Percentiles rank a stretch among this genome's conserved stretches.
Evolutionary conservation across 2,113 vertebrate genomes (phyloP).

Genomic region (Proteles cristata): DNA sequence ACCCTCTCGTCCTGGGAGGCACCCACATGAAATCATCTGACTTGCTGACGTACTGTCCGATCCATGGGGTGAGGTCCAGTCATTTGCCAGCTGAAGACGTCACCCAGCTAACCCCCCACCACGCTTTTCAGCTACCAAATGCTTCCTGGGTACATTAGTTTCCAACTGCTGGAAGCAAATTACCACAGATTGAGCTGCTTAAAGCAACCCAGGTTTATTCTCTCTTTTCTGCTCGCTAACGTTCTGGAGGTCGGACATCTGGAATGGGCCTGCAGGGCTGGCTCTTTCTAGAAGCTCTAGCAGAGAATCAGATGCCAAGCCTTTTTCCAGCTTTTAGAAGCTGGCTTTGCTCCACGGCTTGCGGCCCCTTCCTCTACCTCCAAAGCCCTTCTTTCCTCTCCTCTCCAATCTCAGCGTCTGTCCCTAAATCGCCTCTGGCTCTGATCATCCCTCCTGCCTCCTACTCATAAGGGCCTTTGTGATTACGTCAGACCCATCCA

Average conservation of each 20-base stretch:
- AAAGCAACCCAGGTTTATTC: not conserved
- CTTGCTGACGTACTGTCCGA: not conserved
- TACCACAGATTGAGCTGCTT: not conserved
- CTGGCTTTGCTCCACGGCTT: not conserved
- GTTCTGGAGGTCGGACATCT: not conserved
- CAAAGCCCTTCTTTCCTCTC: not conserved
- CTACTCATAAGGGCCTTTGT: not conserved
- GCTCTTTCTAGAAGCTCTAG: not conserved
- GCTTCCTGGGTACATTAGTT: not conserved
- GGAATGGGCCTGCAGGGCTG: not conserved
- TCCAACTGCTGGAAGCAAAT: not conserved
- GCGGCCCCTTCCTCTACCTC: not conserved
- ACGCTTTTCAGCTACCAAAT: not conserved
- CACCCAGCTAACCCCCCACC: not conserved
- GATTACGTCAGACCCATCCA: rapidly evolving
- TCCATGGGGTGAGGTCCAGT: not conserved
- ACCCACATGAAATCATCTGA: slow-evolving; percentile 39
- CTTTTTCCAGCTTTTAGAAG: not conserved
- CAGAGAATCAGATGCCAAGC: not conserved
- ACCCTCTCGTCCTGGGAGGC: slow-evolving; percentile 39
- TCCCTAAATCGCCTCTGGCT: not conserved
- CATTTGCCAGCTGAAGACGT: no score
- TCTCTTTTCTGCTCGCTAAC: not conserved
- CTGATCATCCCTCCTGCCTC: not conserved
- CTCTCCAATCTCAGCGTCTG: not conserved